Conservation (phyloP, 2,888 invertebrate species). For the Conus canariensis region DNA sequence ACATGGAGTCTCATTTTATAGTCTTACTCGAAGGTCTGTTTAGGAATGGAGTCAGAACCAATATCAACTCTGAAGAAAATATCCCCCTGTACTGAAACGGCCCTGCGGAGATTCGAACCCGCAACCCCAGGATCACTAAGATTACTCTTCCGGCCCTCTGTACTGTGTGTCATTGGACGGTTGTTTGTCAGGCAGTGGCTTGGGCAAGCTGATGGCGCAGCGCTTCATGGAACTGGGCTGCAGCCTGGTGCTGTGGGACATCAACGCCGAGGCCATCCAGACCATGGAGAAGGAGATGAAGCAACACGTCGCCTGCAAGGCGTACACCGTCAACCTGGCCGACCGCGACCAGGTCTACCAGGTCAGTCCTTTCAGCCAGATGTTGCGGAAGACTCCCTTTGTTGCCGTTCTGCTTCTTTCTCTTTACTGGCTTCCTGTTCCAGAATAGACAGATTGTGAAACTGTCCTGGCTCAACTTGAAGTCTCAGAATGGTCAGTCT, state of each 20-base stretch:
- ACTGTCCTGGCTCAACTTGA: no score
- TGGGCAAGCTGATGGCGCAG: slow-evolving; percentile 74
- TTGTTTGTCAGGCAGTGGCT: slow-evolving; percentile 73
- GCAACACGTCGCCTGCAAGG: slow-evolving; percentile 50
- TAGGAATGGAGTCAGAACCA: no score
- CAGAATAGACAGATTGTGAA: no score
- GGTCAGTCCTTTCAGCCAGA: slow-evolving; percentile 50
- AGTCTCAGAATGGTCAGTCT: no score
- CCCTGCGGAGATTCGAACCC: no score
- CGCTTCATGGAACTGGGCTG: slow-evolving; percentile 74
- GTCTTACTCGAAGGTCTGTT: not conserved
- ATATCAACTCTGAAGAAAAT: no score
- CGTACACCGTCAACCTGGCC: slow-evolving; percentile 75
- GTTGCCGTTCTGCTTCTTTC: no score
- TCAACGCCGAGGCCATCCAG: slow-evolving; percentile 71
- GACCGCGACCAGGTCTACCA: slow-evolving; percentile 70
- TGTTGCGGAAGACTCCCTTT: not conserved
- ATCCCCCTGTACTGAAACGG: no score
- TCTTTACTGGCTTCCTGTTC: no score
- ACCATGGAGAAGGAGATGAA: slow-evolving; percentile 67
- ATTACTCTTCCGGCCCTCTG: no score
- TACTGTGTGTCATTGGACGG: not conserved
- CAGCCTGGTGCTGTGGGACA: slow-evolving; percentile 76
- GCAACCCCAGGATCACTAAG: not conserved
- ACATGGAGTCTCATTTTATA: not conserved